A percentile compares a stretch with the other conserved stretches of the same genome.
Conservation (phyloP, 2,113 vertebrate genomes). For the Oryzias melastigma region DNA sequence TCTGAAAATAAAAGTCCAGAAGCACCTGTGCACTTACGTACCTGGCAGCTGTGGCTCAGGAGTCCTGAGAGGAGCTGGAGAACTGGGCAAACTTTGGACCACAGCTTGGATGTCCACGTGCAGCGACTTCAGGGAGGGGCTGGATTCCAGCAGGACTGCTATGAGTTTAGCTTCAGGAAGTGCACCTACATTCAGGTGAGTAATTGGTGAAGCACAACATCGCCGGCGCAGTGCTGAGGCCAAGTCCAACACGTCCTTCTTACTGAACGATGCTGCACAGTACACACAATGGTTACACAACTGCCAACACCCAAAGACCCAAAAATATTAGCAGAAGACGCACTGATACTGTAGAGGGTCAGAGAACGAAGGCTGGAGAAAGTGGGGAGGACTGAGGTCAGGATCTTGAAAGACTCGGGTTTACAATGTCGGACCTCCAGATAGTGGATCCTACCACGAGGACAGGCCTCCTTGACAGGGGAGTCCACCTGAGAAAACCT, state of each 20-base stretch:
- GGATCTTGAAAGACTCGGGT: slow-evolving; percentile 3
- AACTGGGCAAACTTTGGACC: background rate
- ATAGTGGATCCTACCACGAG: slow-evolving; percentile 35
- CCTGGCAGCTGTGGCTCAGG: slow-evolving; percentile 16
- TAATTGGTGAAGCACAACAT: slow-evolving; percentile 14
- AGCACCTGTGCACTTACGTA: background rate
- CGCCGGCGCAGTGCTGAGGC: slow-evolving; percentile 32
- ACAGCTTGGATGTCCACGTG: slow-evolving; percentile 25
- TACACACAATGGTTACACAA: background rate
- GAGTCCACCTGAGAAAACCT: background rate
- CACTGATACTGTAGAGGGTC: slow-evolving; percentile 48
- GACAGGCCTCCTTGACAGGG: slow-evolving; percentile 12
- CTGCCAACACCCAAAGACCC: too few relatives aligned
- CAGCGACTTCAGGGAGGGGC: slow-evolving; percentile 11
- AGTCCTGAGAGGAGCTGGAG: background rate
- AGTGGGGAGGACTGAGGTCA: slow-evolving; percentile 45
- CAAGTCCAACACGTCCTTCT: slow-evolving; percentile 11
- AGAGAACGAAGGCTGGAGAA: slow-evolving; percentile 61
- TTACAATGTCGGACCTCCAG: slow-evolving; percentile 44
- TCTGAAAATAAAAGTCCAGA: too few relatives aligned
- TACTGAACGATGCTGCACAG: slow-evolving; percentile 21
- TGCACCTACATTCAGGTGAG: slow-evolving; percentile 19
- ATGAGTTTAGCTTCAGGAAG: slow-evolving; percentile 10
- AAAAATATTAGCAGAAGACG: slow-evolving; percentile 12
- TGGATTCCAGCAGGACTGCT: slow-evolving; percentile 30